phyloP scores from a whole-genome alignment of 2,888 invertebrate genomes.

The Arrhopalites spinosus region DNA sequence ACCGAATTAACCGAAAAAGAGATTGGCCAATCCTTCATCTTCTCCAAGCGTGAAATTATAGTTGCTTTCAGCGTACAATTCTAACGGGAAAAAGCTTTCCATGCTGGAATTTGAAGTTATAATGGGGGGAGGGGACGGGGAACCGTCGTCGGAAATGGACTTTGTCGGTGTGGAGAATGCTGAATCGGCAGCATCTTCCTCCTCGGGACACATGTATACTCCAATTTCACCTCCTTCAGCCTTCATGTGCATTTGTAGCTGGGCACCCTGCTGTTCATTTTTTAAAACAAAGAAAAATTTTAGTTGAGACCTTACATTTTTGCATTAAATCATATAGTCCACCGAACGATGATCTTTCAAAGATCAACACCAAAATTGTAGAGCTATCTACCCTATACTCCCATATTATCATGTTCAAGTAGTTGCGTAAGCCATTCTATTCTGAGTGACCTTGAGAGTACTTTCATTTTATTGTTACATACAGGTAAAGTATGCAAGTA shows the following conservation, averaged over 20 bases:
- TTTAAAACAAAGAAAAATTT: too few relatives aligned
- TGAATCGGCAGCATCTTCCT: conserved; percentile 60
- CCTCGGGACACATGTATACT: conserved; percentile 92
- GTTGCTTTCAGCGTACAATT: conserved; percentile 30
- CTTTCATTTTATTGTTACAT: too few relatives aligned
- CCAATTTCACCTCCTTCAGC: conserved; percentile 87
- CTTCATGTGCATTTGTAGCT: conserved; percentile 80
- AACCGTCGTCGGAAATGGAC: conserved; percentile 4
- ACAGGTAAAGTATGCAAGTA: too few relatives aligned
- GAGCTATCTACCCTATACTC: too few relatives aligned
- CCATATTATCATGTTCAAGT: too few relatives aligned
- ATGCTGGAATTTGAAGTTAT: conserved; percentile 25
- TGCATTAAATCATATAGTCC: too few relatives aligned
- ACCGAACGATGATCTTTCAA: too few relatives aligned
- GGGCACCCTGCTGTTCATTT: conserved; percentile 56
- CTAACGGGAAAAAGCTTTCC: conserved; percentile 32
- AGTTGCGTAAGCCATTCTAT: too few relatives aligned
- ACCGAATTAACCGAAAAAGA: conserved; percentile 40
- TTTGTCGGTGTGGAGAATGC: conserved; percentile 23
- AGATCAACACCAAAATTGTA: too few relatives aligned
- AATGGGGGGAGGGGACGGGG: conserved; percentile 35
- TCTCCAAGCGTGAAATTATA: conserved; percentile 53
- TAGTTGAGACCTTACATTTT: too few relatives aligned
- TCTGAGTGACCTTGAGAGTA: too few relatives aligned
- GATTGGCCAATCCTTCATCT: conserved; percentile 51